phyloP scores from a whole-genome alignment of 2,113 vertebrate genomes.

The Mellivora capensis region DNA sequence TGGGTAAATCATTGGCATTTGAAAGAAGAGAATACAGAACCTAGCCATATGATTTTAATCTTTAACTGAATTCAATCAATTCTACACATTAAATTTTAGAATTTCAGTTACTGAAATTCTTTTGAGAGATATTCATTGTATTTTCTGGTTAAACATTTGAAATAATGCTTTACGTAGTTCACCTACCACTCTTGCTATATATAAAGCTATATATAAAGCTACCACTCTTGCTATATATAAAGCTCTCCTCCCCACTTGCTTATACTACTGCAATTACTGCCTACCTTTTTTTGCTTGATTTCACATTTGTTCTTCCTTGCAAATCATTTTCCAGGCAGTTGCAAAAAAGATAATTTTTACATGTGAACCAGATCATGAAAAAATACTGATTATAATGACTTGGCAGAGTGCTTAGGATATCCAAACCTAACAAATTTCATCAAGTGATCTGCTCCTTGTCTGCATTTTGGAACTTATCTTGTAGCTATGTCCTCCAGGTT shows the following conservation, averaged over 20 bases:
- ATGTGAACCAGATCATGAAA: background rate
- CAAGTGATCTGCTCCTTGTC: background rate
- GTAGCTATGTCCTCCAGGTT: background rate
- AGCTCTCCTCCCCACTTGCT: background rate
- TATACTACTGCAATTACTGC: background rate
- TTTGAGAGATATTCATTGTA: background rate
- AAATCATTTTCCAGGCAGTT: background rate
- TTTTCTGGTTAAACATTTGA: background rate
- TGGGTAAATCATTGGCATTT: background rate
- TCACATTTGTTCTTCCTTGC: background rate
- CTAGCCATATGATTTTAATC: background rate
- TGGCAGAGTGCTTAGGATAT: background rate
- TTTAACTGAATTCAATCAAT: background rate
- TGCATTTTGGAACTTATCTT: background rate
- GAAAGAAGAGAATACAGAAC: background rate
- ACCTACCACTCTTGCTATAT: accelerated
- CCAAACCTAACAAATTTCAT: background rate
- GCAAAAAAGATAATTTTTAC: background rate
- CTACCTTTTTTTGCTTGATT: background rate
- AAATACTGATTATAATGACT: background rate
- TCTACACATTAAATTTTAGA: background rate
- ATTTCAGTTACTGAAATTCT: background rate
- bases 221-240: background rate
- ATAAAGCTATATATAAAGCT: background rate
- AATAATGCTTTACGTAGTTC: background rate